phyloP scores from a whole-genome alignment of 2,113 vertebrate genomes.

The Chroicocephalus ridibundus region DNA sequence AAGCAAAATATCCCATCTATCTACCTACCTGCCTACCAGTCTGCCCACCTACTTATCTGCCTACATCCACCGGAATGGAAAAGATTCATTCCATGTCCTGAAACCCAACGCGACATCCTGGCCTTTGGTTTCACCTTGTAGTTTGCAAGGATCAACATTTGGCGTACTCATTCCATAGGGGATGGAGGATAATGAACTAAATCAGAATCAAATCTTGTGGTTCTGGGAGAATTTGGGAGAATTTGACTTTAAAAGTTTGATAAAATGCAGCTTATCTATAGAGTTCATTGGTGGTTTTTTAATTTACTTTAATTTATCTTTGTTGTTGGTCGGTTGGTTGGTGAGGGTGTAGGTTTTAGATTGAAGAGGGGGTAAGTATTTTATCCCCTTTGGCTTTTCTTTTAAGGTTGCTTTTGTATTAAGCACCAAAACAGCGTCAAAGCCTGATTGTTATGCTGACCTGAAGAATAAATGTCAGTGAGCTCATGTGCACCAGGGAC shows the following conservation, averaged over 20 bases:
- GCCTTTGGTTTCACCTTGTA: neutral
- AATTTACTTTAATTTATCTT: neutral
- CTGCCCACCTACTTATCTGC: neutral
- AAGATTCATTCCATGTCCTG: neutral
- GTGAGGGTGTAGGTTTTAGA: neutral
- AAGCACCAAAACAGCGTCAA: neutral
- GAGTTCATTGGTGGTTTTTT: rapidly evolving
- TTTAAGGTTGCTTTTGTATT: neutral
- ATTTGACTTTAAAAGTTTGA: neutral
- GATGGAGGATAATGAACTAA: neutral
- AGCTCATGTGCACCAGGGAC: neutral
- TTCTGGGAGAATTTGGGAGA: neutral
- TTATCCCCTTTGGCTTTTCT: neutral
- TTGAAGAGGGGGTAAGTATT: neutral
- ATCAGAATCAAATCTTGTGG: neutral
- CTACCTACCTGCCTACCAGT: neutral
- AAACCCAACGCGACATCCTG: neutral
- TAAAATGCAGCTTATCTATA: neutral
- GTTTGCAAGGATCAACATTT: neutral
- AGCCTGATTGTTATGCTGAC: neutral
- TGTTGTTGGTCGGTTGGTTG: neutral
- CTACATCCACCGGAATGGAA: neutral
- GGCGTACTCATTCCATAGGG: neutral
- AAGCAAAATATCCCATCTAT: neutral
- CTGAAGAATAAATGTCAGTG: neutral